Percentiles rank a stretch among this genome's conserved stretches.
phyloP scores from a whole-genome alignment of 1,140 invertebrate genomes.

The Babylonia areolata region DNA sequence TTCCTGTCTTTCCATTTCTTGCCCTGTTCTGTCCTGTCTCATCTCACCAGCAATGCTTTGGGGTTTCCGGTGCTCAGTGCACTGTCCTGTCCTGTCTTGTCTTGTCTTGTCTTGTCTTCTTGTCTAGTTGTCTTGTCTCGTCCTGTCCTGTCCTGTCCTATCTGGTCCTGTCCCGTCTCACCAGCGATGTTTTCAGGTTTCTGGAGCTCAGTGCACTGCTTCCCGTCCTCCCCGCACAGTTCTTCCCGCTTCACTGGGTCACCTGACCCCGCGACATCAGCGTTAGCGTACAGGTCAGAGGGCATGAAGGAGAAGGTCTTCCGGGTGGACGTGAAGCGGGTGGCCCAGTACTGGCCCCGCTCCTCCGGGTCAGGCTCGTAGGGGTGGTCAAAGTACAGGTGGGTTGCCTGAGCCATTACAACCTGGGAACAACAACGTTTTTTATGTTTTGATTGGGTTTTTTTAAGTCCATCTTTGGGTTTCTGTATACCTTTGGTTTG shows the following conservation, averaged over 20 bases:
- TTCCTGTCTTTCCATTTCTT: no score
- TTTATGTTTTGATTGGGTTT: no score
- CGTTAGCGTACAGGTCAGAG: slow-evolving; percentile 61
- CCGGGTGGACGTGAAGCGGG: slow-evolving; percentile 59
- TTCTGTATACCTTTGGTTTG: no score
- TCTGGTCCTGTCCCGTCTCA: slow-evolving; percentile 43
- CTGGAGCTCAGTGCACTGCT: slow-evolving; percentile 51
- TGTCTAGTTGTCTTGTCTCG: slow-evolving; percentile 16
- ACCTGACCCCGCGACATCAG: slow-evolving; percentile 57
- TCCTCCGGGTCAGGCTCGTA: slow-evolving; percentile 71
- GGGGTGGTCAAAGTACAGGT: slow-evolving; percentile 72
- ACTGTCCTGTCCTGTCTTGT: no score
- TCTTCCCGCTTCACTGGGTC: slow-evolving; percentile 48
- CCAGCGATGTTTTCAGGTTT: slow-evolving; percentile 62
- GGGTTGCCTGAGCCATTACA: slow-evolving; percentile 65
- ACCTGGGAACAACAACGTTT: no score
- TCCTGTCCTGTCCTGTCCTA: no score
- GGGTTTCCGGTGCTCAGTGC: no score
- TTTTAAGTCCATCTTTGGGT: no score
- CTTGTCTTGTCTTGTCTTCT: no score
- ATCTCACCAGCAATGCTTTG: no score
- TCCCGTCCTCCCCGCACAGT: slow-evolving; percentile 50
- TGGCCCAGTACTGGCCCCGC: slow-evolving; percentile 70
- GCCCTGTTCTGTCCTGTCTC: no score
- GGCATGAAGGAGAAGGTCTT: slow-evolving; percentile 62